Base-by-base conservation (phyloP, 2,797 vertebrate species). In the Tympanoctomys barrerae region DNA sequence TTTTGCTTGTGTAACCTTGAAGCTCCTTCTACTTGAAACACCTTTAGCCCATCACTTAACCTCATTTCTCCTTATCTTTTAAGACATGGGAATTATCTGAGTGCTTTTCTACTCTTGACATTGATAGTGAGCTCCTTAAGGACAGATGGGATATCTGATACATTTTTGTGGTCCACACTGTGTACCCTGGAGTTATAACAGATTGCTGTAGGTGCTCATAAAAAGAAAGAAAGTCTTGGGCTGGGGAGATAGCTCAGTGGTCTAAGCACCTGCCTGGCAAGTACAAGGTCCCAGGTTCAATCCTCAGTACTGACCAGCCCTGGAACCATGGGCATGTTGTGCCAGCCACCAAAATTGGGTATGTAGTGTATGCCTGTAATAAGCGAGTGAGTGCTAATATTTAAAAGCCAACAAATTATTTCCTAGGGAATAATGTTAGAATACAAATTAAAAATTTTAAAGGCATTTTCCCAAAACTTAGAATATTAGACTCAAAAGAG, bases 401-500 rank as follows among this genome's bases (percentile, higher is more conserved):
- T 94, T 42, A 88, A 82, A 91, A 93, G 49, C 12, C 52, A 87
- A 46, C 3, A 87, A 36, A 57, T 80, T 79, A 73, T n/a, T 75
- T 87, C 28, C 39, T 31, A 7, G 11, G 52, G 24, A 77, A 80
- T 39, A 87, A 89, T 36, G 5, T 89, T 84, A 73, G 52, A 87
- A 93, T 49, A 5, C 39, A 84, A 84, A 75, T 81, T 84, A 81
- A 95, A 84, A 92, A 57, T 85, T 90, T 62, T 62, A 80, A 94
- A 90, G 83, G 21, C 52, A 89, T 52, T 78, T 31, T 13, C 79
- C 13, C 54, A 19, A 84, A 94, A 59, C 6, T 70, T 78, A 87
- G 64, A 66, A 61, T 75, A 79, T 83, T 77, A 75, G 57, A 80
- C 21, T 66, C 78, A 93, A 62, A 73, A 28, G 46, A 70, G 24